A percentile compares a stretch with the other conserved stretches of the same genome.
Conservation (phyloP, 2,888 invertebrate species). For the Teleogryllus oceanicus region DNA sequence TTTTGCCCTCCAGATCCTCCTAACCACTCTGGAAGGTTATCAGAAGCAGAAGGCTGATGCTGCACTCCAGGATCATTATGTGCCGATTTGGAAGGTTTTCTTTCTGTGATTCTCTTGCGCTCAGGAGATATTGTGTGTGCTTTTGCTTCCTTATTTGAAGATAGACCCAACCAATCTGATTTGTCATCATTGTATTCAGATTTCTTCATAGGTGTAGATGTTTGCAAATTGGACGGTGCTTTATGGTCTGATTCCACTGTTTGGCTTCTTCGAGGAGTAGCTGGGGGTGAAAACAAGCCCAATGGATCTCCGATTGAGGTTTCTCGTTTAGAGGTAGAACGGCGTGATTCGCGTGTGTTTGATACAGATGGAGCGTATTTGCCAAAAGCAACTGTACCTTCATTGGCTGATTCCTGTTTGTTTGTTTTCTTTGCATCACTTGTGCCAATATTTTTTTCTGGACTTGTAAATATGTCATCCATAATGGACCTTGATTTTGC, state of each 20-base stretch:
- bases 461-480: not conserved
- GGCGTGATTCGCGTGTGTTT: slow-evolving; percentile 22
- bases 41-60: not conserved
- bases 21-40: not conserved
- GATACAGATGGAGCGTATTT: slow-evolving; percentile 32
- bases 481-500: not conserved
- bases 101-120: not conserved
- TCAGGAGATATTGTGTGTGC: not conserved
- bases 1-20: not conserved
- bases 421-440: slow-evolving; percentile 3
- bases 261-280: slow-evolving; percentile 23
- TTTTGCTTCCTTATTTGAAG: not conserved
- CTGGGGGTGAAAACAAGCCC: slow-evolving; percentile 28
- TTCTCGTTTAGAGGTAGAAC: not conserved
- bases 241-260: not conserved
- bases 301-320: slow-evolving; percentile 28
- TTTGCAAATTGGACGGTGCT: not conserved
- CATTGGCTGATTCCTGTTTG: not conserved
- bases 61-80: not conserved
- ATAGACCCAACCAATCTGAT: not conserved
- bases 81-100: not conserved
- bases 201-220: slow-evolving; percentile 10
- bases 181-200: not conserved
- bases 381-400: slow-evolving; percentile 27
- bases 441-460: slow-evolving; percentile 9